Base-by-base conservation (phyloP, 2,113 vertebrate species). In the Tetrao urogallus region DNA sequence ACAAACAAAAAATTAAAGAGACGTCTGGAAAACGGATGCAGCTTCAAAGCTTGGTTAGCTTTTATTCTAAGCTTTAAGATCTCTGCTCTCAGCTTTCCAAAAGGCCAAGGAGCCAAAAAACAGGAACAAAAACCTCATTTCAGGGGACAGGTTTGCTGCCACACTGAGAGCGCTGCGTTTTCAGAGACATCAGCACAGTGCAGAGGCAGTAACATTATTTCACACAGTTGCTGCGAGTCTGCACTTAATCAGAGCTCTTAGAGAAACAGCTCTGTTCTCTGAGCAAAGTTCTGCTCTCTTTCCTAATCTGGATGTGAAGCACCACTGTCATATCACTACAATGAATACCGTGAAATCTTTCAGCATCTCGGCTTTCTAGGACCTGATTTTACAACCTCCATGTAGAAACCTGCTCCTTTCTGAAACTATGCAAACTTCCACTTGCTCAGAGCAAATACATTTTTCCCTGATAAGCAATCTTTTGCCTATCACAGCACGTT, bases 21-120 rank as follows among this genome's bases (percentile, higher is more conserved):
- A n/a, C 28, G 40, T 7, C 71, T 76, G 82, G 36, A 65, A 43
- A 75, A 65, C 0, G 5, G 43, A 57, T 32, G 69, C 0, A 0
- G 67, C 61, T 52, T 79, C 48, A n/a, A 66, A 56, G 48, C 38
- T 25, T 19, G 25, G 40, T 18, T 52, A 57, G 40, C 67, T 38
- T 79, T 56, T 19, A 15, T 72, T 72, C 72, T 30, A 50, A 88
- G 34, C 54, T 65, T 8, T 2, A 17, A 4, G 16, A 11, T 65
- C 38, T 18, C 43, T 40, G 28, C 57, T 57, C 13, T 78, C 77
- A 84, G 69, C 28, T 28, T 79, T 66, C 38, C 22, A 24, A 18
- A 56, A 32, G 52, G 28, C 54, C 54, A 56, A 56, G 28, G 54
- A 56, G 32, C 10, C 43, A 69, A 34, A 84, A 54, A 1, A 2